These are phyloP conservation scores for Taxidea taxus DNA, from an alignment of 2,113 vertebrate species.

Conservation along the genomic window DNA sequence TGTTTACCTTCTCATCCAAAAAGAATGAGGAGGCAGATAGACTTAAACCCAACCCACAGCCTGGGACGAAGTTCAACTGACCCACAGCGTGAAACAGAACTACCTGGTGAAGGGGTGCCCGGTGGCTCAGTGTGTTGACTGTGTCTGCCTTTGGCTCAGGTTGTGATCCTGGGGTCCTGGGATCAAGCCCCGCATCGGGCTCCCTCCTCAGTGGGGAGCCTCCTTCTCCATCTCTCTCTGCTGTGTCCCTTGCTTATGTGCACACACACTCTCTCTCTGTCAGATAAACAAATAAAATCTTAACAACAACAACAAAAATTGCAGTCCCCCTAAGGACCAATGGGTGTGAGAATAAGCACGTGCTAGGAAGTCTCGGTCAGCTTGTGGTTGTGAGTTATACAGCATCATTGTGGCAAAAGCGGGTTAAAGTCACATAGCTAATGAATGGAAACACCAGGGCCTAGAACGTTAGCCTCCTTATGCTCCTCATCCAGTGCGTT, in stretches of 20 bases:
- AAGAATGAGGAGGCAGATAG: not conserved
- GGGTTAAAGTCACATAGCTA: not conserved
- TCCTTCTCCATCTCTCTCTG: not conserved
- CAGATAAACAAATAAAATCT: not conserved
- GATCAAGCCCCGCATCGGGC: too few species aligned
- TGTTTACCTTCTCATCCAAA: not conserved
- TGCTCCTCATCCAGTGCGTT: not conserved
- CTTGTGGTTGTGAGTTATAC: not conserved
- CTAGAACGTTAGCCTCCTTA: not conserved
- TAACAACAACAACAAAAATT: not conserved
- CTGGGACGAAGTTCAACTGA: not conserved
- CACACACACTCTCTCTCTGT: not conserved
- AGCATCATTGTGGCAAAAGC: not conserved
- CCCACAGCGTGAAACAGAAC: not conserved
- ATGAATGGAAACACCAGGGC: not conserved
- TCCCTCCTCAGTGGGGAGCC: too few species aligned
- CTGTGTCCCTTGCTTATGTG: not conserved
- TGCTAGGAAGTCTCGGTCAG: not conserved
- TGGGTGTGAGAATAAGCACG: not conserved
- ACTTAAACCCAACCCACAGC: not conserved
- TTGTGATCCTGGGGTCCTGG: too few species aligned
- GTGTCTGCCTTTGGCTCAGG: too few species aligned
- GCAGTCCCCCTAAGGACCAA: not conserved
- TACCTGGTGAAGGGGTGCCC: not conserved
- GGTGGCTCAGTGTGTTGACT: not conserved